Percentiles rank a stretch among this genome's conserved stretches.
phyloP scores from a whole-genome alignment of 2,113 vertebrate genomes.

The Machaerirhynchus nigripectus region DNA sequence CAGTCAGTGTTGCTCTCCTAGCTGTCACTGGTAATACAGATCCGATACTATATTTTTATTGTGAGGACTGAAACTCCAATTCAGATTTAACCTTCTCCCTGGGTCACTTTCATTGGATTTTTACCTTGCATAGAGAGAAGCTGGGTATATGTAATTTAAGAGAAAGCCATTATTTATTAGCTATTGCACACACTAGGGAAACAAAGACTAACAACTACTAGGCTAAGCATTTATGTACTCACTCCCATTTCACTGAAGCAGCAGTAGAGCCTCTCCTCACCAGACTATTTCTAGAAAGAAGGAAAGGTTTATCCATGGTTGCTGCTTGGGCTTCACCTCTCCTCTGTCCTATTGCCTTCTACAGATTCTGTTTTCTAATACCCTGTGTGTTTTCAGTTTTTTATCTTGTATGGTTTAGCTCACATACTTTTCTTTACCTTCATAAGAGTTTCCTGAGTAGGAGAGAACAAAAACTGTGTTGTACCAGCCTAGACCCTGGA shows the following conservation, averaged over 20 bases:
- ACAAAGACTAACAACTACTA: neutral
- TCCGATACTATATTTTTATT: neutral
- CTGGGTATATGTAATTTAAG: neutral
- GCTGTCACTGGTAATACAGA: neutral
- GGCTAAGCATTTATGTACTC: neutral
- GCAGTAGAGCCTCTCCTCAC: neutral
- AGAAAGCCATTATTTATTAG: neutral
- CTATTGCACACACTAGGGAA: neutral
- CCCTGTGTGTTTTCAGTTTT: neutral
- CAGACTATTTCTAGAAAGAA: neutral
- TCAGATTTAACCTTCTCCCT: neutral
- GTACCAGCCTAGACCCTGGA: neutral
- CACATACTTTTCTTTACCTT: neutral
- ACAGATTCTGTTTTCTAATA: neutral
- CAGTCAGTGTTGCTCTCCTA: neutral
- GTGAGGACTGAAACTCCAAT: neutral
- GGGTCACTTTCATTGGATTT: neutral
- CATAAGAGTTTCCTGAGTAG: neutral
- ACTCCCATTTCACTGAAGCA: neutral
- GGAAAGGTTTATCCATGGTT: accelerated
- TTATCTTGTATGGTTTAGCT: neutral
- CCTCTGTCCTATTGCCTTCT: neutral
- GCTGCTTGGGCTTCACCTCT: neutral
- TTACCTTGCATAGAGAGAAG: neutral
- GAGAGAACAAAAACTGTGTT: neutral